phyloP scores from a whole-genome alignment of 2,888 invertebrate species.

The Drosophila nigricruria region DNA sequence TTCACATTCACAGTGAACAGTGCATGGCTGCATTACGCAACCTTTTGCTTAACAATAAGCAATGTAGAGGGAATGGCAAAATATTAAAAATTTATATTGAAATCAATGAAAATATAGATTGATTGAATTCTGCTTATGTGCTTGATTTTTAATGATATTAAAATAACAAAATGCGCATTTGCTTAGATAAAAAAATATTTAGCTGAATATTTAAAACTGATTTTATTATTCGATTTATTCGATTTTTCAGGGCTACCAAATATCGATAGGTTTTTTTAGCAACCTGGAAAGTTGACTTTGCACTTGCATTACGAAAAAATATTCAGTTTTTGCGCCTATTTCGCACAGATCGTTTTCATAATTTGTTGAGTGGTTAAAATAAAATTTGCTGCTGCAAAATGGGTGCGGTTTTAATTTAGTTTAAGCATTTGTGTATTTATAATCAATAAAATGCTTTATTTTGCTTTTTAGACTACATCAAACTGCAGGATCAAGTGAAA shows the following conservation, averaged over 20 bases:
- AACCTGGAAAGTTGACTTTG: not conserved
- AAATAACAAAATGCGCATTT: not conserved
- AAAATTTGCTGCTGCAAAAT: conserved; percentile 32
- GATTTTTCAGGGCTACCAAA: not conserved
- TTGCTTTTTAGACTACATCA: conserved; percentile 62
- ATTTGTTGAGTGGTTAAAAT: not conserved
- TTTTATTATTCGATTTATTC: not conserved
- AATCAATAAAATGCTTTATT: not conserved
- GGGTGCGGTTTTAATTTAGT: conserved; percentile 41
- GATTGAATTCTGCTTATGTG: not conserved
- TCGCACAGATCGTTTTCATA: not conserved
- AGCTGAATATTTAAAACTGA: not conserved
- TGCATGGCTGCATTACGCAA: not conserved
- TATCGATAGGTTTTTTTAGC: conserved; percentile 4
- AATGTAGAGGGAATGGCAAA: conserved; percentile 10
- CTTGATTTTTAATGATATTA: no score
- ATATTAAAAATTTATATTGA: not conserved
- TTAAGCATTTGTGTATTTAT: not conserved
- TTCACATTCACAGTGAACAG: conserved; percentile 3
- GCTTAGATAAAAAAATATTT: not conserved
- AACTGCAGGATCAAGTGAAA: conserved; percentile 61
- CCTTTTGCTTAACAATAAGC: conserved; percentile 26
- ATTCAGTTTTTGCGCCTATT: not conserved
- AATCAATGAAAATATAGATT: not conserved
- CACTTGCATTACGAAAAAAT: not conserved